phyloP scores from a whole-genome alignment of 1,140 invertebrate genomes.

The Drosophila asahinai region DNA sequence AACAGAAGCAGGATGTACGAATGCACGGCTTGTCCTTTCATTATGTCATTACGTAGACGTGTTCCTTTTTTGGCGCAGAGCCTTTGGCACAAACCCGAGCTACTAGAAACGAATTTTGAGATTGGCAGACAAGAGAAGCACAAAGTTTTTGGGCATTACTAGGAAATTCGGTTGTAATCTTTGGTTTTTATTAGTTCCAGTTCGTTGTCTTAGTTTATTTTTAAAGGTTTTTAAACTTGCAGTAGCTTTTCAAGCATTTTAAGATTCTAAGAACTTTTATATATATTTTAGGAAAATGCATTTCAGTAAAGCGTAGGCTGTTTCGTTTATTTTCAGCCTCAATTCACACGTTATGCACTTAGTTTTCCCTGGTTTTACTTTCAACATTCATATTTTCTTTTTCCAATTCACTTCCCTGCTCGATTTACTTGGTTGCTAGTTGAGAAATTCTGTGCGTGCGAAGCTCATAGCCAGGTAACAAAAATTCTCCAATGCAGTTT shows the following conservation, averaged over 20 bases:
- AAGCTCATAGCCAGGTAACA: background rate
- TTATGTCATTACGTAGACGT: slow-evolving; percentile 26
- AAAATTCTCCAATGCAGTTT: slow-evolving; percentile 7
- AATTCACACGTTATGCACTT: background rate
- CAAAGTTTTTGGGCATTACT: background rate
- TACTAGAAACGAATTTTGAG: background rate
- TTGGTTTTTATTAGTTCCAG: too few relatives aligned
- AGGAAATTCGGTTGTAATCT: background rate
- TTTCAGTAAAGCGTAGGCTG: background rate
- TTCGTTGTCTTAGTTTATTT: background rate
- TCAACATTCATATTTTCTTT: background rate
- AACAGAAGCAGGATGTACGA: background rate
- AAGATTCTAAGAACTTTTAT: background rate
- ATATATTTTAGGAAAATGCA: too few relatives aligned
- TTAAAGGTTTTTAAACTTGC: background rate
- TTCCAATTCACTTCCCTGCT: slow-evolving; percentile 31
- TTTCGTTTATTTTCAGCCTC: background rate
- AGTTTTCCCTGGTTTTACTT: background rate
- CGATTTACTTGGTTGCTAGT: slow-evolving; percentile 3
- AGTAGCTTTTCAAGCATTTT: too few relatives aligned
- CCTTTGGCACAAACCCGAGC: background rate
- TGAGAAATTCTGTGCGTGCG: slow-evolving; percentile 11
- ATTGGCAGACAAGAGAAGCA: background rate
- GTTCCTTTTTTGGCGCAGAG: background rate
- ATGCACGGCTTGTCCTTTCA: slow-evolving; percentile 10